A percentile compares a stretch with the other conserved stretches of the same genome.
These are phyloP conservation scores for Bimastos eiseni DNA, from an alignment of 2,888 invertebrate species.

Conservation along the genomic window DNA sequence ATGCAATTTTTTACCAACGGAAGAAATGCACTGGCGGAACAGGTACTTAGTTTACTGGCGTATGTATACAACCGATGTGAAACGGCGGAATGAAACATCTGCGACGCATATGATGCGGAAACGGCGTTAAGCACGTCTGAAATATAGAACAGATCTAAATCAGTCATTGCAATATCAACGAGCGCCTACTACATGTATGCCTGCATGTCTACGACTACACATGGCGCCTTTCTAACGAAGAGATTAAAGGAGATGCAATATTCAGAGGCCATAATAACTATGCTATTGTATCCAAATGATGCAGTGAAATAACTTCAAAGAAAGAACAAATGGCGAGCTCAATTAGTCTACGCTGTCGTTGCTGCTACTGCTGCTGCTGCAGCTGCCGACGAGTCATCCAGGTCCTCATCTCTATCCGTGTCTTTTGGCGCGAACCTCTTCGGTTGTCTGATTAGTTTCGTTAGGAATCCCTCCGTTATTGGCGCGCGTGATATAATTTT, in stretches of 20 bases:
- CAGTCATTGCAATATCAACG: neutral
- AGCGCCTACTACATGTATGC: no score
- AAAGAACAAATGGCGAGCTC: neutral
- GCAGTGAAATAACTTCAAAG: slow-evolving; percentile 5
- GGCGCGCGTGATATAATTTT: neutral
- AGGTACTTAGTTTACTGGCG: neutral
- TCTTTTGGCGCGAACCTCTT: neutral
- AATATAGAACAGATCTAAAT: neutral
- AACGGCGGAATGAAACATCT: neutral
- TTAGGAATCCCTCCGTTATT: neutral
- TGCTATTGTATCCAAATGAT: neutral
- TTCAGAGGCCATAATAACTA: neutral
- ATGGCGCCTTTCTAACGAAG: neutral
- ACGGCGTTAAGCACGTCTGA: neutral
- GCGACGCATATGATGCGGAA: neutral
- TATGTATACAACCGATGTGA: neutral
- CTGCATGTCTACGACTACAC: neutral
- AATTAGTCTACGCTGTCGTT: neutral
- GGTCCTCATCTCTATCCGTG: neutral
- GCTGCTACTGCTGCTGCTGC: neutral
- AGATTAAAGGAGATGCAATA: no score
- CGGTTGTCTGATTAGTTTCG: neutral
- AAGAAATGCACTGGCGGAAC: neutral
- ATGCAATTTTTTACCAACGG: neutral
- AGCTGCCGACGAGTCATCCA: neutral